phyloP scores from a whole-genome alignment of 1,140 invertebrate genomes.

The Plodia interpunctella region DNA sequence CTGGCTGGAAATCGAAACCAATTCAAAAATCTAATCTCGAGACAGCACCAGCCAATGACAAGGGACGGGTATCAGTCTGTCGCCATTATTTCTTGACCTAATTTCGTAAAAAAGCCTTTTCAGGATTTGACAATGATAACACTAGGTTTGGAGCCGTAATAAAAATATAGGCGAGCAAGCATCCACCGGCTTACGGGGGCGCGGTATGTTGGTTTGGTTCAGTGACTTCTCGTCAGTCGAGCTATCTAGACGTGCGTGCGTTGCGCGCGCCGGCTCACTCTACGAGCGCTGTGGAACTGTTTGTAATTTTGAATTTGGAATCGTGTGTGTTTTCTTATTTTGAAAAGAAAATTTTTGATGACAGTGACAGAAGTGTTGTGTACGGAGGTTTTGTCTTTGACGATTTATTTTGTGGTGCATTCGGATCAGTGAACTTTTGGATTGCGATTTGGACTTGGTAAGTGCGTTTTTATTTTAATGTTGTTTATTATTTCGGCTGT shows the following conservation, averaged over 20 bases:
- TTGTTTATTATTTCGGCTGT: slow-evolving; percentile 3
- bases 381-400: slow-evolving; percentile 20
- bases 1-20: slow-evolving; percentile 1
- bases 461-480: slow-evolving; percentile 26
- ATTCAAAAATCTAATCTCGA: slow-evolving; percentile 17
- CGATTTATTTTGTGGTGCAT: slow-evolving; percentile 39
- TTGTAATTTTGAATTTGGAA: slow-evolving; percentile 25
- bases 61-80: too few species aligned
- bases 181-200: slow-evolving; percentile 41
- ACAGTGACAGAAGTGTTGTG: slow-evolving; percentile 51
- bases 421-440: slow-evolving; percentile 59
- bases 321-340: slow-evolving; percentile 37
- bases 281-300: slow-evolving; percentile 22
- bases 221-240: slow-evolving; percentile 59
- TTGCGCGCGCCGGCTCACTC: slow-evolving; percentile 19
- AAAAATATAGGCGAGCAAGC: slow-evolving; percentile 51
- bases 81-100: slow-evolving; percentile 53
- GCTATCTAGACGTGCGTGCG: slow-evolving; percentile 34
- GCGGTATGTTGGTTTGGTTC: slow-evolving; percentile 51
- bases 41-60: slow-evolving; percentile 21
- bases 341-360: slow-evolving; percentile 33
- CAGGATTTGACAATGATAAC: slow-evolving; percentile 56
- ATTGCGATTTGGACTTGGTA: slow-evolving; percentile 70
- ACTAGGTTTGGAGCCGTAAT: slow-evolving; percentile 34
- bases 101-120: slow-evolving; percentile 54